Conservation (phyloP, 2,797 vertebrate genomes). For the Labeo calbasu region DNA sequence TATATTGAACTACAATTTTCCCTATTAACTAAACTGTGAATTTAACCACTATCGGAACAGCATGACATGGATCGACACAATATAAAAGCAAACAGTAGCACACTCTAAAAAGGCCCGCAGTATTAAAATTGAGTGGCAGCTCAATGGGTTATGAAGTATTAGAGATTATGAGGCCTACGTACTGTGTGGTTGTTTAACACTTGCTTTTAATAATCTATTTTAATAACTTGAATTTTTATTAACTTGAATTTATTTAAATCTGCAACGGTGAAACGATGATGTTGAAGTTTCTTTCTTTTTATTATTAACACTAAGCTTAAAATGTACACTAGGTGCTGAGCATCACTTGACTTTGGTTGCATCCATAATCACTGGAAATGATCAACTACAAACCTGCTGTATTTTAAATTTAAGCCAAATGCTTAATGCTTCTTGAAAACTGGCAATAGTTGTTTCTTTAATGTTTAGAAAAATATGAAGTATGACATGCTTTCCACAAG, state of each 20-base stretch:
- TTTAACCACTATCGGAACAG: neutral
- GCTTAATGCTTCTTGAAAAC: neutral
- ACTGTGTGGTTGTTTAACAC: neutral
- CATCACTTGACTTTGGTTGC: neutral
- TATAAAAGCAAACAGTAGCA: neutral
- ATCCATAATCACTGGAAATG: neutral
- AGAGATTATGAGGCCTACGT: neutral
- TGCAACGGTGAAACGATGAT: neutral
- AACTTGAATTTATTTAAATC: neutral
- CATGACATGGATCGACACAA: neutral
- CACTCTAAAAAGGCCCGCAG: neutral
- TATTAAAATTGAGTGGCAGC: neutral
- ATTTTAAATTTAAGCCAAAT: neutral
- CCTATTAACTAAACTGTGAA: neutral
- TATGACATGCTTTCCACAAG: neutral
- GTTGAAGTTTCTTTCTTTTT: constrained; percentile 22
- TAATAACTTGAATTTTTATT: neutral
- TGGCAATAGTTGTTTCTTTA: neutral
- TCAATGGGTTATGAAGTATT: neutral
- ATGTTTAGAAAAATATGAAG: neutral
- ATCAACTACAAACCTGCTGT: neutral
- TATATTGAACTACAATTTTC: neutral
- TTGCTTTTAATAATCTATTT: neutral
- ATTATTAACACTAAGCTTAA: constrained; percentile 25
- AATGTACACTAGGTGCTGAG: neutral